Conservation (phyloP, 2,113 vertebrate genomes). For the Odocoileus virginianus region DNA sequence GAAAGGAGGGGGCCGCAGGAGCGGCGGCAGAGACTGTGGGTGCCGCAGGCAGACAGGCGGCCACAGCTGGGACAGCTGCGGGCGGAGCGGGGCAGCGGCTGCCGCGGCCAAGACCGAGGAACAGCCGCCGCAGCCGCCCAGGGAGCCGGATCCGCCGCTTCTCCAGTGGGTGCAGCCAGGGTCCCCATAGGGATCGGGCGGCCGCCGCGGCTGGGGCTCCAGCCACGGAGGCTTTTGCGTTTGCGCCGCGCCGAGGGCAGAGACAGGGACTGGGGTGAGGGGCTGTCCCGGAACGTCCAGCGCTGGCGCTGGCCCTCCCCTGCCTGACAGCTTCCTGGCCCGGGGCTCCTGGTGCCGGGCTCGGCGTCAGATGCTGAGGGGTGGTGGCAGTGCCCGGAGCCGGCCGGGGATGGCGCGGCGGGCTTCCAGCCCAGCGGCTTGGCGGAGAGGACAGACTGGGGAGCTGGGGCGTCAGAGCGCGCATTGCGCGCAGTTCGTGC, state of each 20-base stretch:
- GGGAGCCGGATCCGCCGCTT: constrained; percentile 56
- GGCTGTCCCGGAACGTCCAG: constrained; percentile 51
- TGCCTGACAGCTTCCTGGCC: constrained; percentile 65
- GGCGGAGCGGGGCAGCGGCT: constrained; percentile 56
- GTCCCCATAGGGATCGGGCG: constrained; percentile 22
- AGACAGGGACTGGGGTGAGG: constrained; percentile 60
- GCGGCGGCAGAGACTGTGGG: constrained; percentile 54
- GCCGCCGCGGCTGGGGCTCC: constrained; percentile 24
- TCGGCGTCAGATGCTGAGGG: constrained; percentile 37
- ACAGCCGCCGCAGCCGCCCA: constrained; percentile 53
- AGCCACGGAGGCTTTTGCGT: constrained; percentile 39
- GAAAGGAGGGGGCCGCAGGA: constrained; percentile 67
- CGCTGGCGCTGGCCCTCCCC: constrained; percentile 54
- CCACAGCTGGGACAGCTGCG: constrained; percentile 66
- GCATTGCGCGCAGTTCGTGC: constrained; percentile 2
- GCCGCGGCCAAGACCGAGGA: constrained; percentile 49
- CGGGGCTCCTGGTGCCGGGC: constrained; percentile 12
- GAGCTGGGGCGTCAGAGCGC: background rate
- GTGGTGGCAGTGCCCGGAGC: constrained; percentile 6
- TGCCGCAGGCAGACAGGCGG: constrained; percentile 60
- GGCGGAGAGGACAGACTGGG: background rate
- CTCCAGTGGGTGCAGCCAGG: constrained; percentile 70
- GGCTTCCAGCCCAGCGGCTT: constrained; percentile 26
- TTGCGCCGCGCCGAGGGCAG: constrained; percentile 24
- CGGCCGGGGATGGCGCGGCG: constrained; percentile 18